Evolutionary conservation across 1,140 invertebrate genomes (phyloP).

Genomic region (Carcinoscorpius rotundicauda): DNA sequence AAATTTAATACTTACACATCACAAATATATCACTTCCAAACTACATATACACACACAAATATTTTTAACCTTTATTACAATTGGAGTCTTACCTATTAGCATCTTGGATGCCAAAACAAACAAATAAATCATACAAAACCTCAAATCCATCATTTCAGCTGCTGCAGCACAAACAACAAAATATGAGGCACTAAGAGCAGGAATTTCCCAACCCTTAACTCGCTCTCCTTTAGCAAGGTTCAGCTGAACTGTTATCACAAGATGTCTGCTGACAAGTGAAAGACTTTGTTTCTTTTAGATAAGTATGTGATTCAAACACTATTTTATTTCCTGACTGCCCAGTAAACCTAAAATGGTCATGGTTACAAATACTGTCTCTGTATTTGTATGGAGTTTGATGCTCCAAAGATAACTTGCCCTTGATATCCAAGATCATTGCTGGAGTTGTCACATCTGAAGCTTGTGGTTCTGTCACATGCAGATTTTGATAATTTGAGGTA

Average conservation of each 20-base stretch:
- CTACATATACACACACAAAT: too few species aligned
- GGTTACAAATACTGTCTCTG: slow-evolving; percentile 11
- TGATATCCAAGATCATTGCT: slow-evolving; percentile 11
- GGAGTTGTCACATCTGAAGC: slow-evolving; percentile 6
- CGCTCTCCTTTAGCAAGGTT: background rate
- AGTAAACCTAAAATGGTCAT: slow-evolving; percentile 4
- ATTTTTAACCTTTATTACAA: too few species aligned
- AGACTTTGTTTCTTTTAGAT: slow-evolving; percentile 10
- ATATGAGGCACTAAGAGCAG: slow-evolving; percentile 13
- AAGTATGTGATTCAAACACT: slow-evolving; percentile 9
- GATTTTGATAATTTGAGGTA: background rate
- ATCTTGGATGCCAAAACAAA: too few species aligned
- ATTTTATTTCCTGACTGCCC: slow-evolving; percentile 2
- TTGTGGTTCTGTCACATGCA: slow-evolving; percentile 2
- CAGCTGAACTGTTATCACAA: background rate
- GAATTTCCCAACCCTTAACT: background rate
- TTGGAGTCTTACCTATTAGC: too few species aligned
- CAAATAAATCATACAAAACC: too few species aligned
- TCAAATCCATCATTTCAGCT: too few species aligned
- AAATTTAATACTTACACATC: too few species aligned
- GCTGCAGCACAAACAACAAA: slow-evolving; percentile 10
- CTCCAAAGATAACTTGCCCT: slow-evolving; percentile 1
- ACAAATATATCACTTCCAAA: too few species aligned
- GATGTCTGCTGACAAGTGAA: slow-evolving; percentile 15
- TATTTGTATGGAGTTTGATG: slow-evolving; percentile 14